These are phyloP conservation scores for Eriosoma lanigerum DNA, from an alignment of 1,140 invertebrate genomes.

Conservation along the genomic window DNA sequence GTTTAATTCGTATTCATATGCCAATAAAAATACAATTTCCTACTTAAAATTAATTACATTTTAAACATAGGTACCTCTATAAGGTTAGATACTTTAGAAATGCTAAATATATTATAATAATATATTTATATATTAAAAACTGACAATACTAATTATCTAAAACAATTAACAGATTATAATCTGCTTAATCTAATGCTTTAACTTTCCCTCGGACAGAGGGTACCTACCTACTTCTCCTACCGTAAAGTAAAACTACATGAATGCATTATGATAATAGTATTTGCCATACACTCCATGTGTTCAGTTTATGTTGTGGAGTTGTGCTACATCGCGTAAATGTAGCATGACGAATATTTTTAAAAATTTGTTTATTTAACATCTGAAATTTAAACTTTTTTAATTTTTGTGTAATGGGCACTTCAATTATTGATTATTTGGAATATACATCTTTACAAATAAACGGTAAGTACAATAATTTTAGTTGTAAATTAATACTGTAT, in stretches of 20 bases:
- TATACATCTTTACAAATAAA: conserved; percentile 42
- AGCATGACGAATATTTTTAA: conserved; percentile 41
- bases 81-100: too few relatives aligned
- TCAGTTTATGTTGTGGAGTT: conserved; percentile 39
- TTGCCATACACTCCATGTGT: conserved; percentile 45
- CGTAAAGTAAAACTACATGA: conserved; percentile 27
- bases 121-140: too few relatives aligned
- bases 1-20: too few relatives aligned
- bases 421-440: conserved; percentile 41
- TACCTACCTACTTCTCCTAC: conserved; percentile 27
- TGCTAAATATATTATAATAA: too few relatives aligned
- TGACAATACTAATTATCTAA: background rate
- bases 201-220: conserved; percentile 40
- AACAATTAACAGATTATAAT: conserved; percentile 24
- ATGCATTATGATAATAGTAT: conserved; percentile 47
- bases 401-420: conserved; percentile 49
- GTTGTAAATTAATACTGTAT: background rate
- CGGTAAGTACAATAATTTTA: background rate
- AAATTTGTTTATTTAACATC: conserved; percentile 36
- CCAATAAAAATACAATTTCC: background rate
- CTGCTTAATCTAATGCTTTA: conserved; percentile 13
- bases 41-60: too few relatives aligned
- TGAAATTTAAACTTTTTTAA: conserved; percentile 10
- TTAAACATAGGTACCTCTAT: too few relatives aligned
- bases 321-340: conserved; percentile 41